A percentile compares a stretch with the other conserved stretches of the same genome.
Conservation (phyloP, 1,140 invertebrate species). For the Drosophila repleta region DNA sequence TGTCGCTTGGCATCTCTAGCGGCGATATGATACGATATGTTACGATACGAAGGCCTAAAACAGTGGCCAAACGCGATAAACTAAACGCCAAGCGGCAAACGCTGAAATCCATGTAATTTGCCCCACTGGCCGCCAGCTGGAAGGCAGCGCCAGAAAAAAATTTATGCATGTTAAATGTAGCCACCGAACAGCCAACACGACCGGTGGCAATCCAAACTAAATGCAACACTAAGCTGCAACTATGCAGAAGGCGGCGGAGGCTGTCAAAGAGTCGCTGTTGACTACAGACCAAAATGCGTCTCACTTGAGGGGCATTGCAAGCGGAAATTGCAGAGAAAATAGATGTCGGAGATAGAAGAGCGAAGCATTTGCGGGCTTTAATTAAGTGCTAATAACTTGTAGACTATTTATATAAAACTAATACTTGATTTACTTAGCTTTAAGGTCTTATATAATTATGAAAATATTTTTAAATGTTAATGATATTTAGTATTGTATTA, state of each 20-base stretch:
- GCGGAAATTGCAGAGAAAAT: slow-evolving; percentile 4
- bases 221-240: slow-evolving; percentile 61
- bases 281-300: slow-evolving; percentile 25
- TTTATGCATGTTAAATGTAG: slow-evolving; percentile 48
- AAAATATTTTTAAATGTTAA: too few relatives aligned
- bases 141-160: slow-evolving; percentile 36
- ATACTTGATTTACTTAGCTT: too few relatives aligned
- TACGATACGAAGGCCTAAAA: slow-evolving; percentile 40
- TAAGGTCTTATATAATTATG: too few relatives aligned
- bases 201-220: slow-evolving; percentile 64
- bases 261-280: neutral
- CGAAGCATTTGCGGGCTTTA: neutral
- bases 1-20: slow-evolving; percentile 38
- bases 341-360: neutral
- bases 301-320: slow-evolving; percentile 40
- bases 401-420: too few relatives aligned
- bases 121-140: slow-evolving; percentile 23
- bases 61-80: slow-evolving; percentile 67
- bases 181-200: slow-evolving; percentile 16
- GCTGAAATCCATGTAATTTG: slow-evolving; percentile 65
- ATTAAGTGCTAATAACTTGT: too few relatives aligned
- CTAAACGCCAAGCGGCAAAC: slow-evolving; percentile 62
- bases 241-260: neutral
- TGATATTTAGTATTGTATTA: too few relatives aligned
- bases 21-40: slow-evolving; percentile 6